Percentiles rank a stretch among this genome's conserved stretches.
These are phyloP conservation scores for Menidia beryllina DNA, from an alignment of 2,113 vertebrate genomes.

Conservation along the genomic window DNA sequence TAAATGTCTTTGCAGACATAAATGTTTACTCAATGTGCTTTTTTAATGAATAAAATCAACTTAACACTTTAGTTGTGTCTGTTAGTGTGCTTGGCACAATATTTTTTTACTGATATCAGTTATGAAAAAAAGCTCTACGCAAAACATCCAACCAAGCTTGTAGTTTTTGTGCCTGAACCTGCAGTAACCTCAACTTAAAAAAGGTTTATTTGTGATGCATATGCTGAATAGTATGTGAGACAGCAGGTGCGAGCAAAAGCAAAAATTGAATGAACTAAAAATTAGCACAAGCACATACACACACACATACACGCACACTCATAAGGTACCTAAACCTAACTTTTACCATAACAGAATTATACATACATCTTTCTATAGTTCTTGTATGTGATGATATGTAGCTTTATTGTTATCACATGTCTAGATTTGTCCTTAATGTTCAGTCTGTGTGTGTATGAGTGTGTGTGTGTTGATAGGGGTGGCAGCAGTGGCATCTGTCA, in stretches of 20 bases:
- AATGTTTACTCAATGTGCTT: background rate
- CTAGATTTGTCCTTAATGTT: constrained; percentile 32
- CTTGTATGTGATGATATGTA: background rate
- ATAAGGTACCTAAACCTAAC: too few species aligned
- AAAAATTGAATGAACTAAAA: background rate
- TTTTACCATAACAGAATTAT: too few species aligned
- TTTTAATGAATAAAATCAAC: background rate
- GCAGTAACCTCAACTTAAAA: too few species aligned
- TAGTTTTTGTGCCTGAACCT: too few species aligned
- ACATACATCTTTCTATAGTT: too few species aligned
- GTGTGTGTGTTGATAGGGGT: constrained; percentile 71
- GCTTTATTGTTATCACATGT: constrained; percentile 33
- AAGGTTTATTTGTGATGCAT: too few species aligned
- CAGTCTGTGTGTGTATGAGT: constrained; percentile 15
- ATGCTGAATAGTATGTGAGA: background rate
- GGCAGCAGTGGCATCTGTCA: constrained; percentile 75
- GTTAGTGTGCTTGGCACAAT: background rate
- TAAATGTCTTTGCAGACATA: background rate
- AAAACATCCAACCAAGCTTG: too few species aligned
- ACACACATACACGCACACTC: too few species aligned
- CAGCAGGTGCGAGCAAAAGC: background rate
- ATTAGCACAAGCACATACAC: background rate
- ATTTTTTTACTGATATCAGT: background rate
- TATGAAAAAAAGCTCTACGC: too few species aligned
- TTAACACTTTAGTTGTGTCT: background rate